Base-by-base conservation (phyloP, 2,113 vertebrate genomes). In the Greenwoodochromis staneri region DNA sequence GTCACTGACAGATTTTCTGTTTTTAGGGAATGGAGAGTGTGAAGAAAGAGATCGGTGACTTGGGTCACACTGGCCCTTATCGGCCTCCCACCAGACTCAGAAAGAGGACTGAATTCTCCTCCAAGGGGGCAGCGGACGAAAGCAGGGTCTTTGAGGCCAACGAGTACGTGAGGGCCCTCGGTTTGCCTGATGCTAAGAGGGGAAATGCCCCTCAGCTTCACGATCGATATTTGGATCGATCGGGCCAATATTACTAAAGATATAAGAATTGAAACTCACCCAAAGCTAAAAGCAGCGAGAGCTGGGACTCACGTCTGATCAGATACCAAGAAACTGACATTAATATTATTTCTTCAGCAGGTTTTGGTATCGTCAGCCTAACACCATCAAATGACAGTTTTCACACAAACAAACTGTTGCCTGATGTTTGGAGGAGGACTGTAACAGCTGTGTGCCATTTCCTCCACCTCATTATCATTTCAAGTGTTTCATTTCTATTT, bases 61-160 rank as follows among this genome's bases (percentile, higher is more conserved):
- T 99, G 24, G 98, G 97, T 0, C 97, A 98, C 47, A 97, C 94
- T 0, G 98, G 98, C 0, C 97, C 98, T 17, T 99, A 99, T 95
- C 96, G 97, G 31, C 95, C 98, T 4, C 99, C 99, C 0, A 89
- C 96, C 80, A 94, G 96, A 29, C 96, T 99, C 34, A 90, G 98
- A 16, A 99, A 99, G 84, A 96, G 99, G 85, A 98, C 95, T 0
- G 99, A 99, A 85, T 99, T 97, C 88, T 97, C 97, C 0, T 97
- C 97, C 2, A 98, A 98, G 36, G 96, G 95, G 0, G 51, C 88
- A 38, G 90, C 86, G 1, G 96, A 96, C 10, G 97, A 97, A 40
- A 93, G 94, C 85, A 96, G 96, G 84, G 95, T 99, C 76, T 98
- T 98, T 21, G 97, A 98, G 84, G 97, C 99, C 66, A 98, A 99